A percentile compares a stretch with the other conserved stretches of the same genome.
Evolutionary conservation across 2,797 vertebrate genomes (phyloP).

Genomic region (Chrysocyon brachyurus): DNA sequence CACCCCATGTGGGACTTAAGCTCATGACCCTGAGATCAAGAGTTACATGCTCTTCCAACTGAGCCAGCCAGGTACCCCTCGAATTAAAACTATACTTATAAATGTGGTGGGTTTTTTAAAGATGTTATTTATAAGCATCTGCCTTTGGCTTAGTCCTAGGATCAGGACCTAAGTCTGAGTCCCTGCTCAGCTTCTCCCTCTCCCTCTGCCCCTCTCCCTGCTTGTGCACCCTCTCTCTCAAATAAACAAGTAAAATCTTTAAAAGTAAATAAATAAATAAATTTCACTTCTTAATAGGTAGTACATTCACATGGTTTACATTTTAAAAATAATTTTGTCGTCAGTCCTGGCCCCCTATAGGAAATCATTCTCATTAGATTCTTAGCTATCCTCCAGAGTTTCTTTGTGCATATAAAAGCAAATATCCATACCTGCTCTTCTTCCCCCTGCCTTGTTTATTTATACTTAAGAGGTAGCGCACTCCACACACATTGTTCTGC

Average conservation of each 20-base stretch:
- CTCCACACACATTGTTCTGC: background rate
- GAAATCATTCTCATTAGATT: background rate
- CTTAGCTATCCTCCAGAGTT: background rate
- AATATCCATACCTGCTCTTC: background rate
- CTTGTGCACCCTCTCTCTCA: too few species aligned
- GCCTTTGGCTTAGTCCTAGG: too few species aligned
- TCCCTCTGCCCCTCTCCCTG: too few species aligned
- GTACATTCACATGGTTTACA: background rate
- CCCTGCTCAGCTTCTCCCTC: too few species aligned
- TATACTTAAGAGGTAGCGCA: background rate
- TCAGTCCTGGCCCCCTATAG: background rate
- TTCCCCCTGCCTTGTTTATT: background rate
- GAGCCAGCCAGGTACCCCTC: background rate
- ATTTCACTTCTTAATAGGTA: background rate
- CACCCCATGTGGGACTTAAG: background rate
- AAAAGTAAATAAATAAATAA: background rate
- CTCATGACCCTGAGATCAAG: background rate
- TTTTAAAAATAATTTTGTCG: background rate
- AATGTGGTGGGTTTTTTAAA: background rate
- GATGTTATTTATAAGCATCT: too few species aligned
- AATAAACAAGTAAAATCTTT: background rate
- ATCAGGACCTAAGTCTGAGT: accelerated
- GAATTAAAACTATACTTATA: background rate
- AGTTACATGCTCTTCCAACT: background rate
- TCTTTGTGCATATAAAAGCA: background rate